These are phyloP conservation scores for Cryptosula pallasiana DNA, from an alignment of 2,888 invertebrate species.

Conservation along the genomic window DNA sequence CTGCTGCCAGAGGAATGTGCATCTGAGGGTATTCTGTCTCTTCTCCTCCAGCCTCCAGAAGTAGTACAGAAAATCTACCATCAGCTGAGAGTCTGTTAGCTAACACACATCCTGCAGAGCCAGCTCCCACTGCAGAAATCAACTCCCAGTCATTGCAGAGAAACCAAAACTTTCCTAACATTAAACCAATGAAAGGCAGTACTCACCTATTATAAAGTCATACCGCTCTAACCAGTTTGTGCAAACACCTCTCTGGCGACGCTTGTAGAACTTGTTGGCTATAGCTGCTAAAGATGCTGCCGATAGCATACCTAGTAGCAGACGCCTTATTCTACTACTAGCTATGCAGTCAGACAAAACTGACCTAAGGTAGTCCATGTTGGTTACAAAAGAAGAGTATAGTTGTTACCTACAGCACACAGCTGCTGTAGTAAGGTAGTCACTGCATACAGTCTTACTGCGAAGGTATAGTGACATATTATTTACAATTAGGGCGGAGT, in stretches of 20 bases:
- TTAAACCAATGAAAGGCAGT: neutral
- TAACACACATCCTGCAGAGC: conserved; percentile 41
- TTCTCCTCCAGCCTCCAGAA: conserved; percentile 37
- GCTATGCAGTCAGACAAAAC: neutral
- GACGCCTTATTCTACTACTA: neutral
- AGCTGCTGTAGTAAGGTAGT: too few relatives aligned
- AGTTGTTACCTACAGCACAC: too few relatives aligned
- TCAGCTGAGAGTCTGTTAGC: conserved; percentile 41
- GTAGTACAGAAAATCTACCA: conserved; percentile 33
- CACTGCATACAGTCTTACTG: too few relatives aligned
- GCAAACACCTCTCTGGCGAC: neutral
- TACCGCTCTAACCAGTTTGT: neutral
- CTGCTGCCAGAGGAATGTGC: neutral
- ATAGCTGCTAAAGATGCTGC: neutral
- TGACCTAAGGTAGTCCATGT: neutral
- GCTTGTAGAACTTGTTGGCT: neutral
- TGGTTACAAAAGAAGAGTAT: too few relatives aligned
- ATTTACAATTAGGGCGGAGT: too few relatives aligned
- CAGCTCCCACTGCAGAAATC: conserved; percentile 37
- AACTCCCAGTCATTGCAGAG: neutral
- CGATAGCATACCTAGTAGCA: neutral
- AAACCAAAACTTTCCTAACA: neutral
- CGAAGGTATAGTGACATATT: too few relatives aligned
- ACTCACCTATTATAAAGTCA: conserved; percentile 19
- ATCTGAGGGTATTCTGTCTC: conserved; percentile 29